Conservation (phyloP, 2,797 vertebrate genomes). For the Sebastes nivosus region DNA sequence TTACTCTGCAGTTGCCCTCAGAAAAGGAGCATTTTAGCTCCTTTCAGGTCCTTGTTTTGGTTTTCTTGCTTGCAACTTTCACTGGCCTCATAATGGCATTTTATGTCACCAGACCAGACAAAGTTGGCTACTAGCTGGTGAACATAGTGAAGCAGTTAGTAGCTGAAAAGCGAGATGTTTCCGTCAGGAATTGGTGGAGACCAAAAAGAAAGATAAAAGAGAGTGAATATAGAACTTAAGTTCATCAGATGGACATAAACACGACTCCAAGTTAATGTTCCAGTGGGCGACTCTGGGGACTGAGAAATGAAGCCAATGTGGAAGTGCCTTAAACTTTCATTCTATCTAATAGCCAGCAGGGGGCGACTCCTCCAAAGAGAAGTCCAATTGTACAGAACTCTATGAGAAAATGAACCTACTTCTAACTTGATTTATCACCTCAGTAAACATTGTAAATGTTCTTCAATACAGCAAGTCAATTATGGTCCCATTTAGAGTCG, state of each 20-base stretch:
- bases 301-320: too few relatives aligned
- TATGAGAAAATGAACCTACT: too few relatives aligned
- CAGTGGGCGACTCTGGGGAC: too few relatives aligned
- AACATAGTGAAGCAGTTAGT: not conserved
- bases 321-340: too few relatives aligned
- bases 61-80: not conserved
- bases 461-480: too few relatives aligned
- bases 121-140: not conserved
- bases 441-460: too few relatives aligned
- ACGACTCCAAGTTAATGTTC: too few relatives aligned
- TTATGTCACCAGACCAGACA: not conserved
- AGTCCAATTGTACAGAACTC: rapidly evolving
- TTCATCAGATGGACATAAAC: not conserved
- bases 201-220: not conserved
- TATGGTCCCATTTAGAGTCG: too few relatives aligned
- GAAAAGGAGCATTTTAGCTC: not conserved
- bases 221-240: not conserved
- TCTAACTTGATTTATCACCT: too few relatives aligned
- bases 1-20: too few relatives aligned
- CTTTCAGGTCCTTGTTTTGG: not conserved
- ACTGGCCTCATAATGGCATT: not conserved
- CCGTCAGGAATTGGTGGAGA: not conserved
- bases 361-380: rapidly evolving
- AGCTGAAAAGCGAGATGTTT: not conserved
- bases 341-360: too few relatives aligned